These are phyloP conservation scores for Leptodactylus fallax DNA, from an alignment of 2,797 vertebrate species.

Conservation along the genomic window DNA sequence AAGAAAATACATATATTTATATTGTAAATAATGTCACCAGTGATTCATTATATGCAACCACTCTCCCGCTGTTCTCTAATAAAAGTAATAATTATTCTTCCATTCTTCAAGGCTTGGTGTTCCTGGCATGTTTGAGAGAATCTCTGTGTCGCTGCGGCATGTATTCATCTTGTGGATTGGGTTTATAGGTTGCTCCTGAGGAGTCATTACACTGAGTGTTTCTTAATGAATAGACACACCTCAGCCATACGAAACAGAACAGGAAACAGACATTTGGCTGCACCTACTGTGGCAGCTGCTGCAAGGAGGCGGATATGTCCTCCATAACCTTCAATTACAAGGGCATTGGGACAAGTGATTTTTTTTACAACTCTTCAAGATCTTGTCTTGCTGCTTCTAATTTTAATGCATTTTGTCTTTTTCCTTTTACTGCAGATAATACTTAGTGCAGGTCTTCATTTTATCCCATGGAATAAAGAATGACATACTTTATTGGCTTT, in stretches of 20 bases:
- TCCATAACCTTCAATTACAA: slow-evolving; percentile 15
- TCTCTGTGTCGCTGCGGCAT: not conserved
- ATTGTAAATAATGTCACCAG: slow-evolving; percentile 20
- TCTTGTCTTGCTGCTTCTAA: not conserved
- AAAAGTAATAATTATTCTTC: slow-evolving; percentile 28
- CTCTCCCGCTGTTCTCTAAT: not conserved
- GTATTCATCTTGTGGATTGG: not conserved
- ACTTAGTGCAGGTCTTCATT: not conserved
- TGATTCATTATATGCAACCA: not conserved
- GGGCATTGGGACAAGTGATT: not conserved
- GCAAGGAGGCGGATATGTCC: not conserved
- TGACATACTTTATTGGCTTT: not conserved
- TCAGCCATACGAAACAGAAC: not conserved
- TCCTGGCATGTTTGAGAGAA: not conserved
- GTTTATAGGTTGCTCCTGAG: not conserved
- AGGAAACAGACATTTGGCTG: not conserved
- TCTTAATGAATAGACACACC: slow-evolving; percentile 21
- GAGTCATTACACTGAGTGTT: slow-evolving; percentile 11
- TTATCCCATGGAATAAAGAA: not conserved
- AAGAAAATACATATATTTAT: not conserved
- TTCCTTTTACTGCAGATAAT: not conserved
- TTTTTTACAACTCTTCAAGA: not conserved
- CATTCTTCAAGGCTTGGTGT: not conserved
- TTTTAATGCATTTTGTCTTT: not conserved
- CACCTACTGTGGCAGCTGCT: not conserved